These are phyloP conservation scores for Poeciliopsis prolifica DNA, from an alignment of 2,113 vertebrate species.

Conservation along the genomic window DNA sequence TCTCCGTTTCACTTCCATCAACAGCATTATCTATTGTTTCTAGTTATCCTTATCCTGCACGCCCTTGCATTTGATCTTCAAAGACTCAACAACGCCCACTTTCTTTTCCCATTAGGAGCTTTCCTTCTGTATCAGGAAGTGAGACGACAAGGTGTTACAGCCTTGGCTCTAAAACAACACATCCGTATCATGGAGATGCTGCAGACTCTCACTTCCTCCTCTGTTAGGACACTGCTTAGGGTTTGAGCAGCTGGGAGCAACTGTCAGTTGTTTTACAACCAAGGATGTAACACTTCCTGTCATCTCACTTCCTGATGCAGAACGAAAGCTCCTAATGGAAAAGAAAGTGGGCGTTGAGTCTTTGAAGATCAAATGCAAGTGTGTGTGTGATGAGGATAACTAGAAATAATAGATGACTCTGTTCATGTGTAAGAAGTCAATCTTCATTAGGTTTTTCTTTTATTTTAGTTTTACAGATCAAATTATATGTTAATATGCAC, in stretches of 20 bases:
- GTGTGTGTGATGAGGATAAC: constrained; percentile 2
- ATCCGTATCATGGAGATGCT: constrained; percentile 15
- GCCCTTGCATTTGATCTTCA: not conserved
- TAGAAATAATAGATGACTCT: not conserved
- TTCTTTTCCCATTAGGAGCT: not conserved
- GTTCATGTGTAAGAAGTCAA: not conserved
- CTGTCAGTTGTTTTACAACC: not conserved
- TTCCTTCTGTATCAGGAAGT: constrained; percentile 30
- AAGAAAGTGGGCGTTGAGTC: not conserved
- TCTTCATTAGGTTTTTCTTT: too few species aligned
- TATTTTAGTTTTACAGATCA: too few species aligned
- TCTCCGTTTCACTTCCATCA: not conserved
- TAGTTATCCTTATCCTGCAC: constrained; percentile 3
- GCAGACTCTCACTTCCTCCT: constrained; percentile 21
- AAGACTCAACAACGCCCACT: not conserved
- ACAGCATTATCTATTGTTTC: not conserved
- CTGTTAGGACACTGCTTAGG: not conserved
- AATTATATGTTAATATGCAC: too few species aligned
- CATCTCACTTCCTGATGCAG: constrained; percentile 37
- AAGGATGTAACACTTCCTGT: not conserved
- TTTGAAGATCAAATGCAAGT: not conserved
- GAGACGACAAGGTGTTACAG: not conserved
- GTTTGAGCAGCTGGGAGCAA: not conserved
- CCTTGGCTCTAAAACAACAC: not conserved
- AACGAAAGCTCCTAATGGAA: not conserved